Conservation (phyloP, 2,888 invertebrate species). For the Eilema griseolum region DNA sequence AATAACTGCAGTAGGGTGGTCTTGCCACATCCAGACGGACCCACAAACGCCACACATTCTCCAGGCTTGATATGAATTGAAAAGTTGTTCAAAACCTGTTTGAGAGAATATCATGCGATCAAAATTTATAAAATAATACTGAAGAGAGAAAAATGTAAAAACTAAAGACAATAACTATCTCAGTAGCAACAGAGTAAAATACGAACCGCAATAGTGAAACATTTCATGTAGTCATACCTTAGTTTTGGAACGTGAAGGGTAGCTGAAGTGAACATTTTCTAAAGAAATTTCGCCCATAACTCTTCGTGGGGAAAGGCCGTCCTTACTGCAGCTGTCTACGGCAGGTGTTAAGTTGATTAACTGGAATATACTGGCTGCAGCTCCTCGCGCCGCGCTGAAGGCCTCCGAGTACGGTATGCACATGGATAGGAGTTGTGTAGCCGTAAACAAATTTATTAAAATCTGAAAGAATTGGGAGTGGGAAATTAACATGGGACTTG, state of each 20-base stretch:
- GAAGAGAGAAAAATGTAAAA: no score
- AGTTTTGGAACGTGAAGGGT: slow-evolving; percentile 92
- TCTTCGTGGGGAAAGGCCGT: slow-evolving; percentile 86
- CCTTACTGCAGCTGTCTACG: slow-evolving; percentile 89
- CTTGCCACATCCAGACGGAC: slow-evolving; percentile 93
- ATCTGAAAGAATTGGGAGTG: slow-evolving; percentile 76
- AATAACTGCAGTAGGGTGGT: slow-evolving; percentile 92
- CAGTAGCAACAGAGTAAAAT: no score
- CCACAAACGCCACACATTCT: slow-evolving; percentile 92
- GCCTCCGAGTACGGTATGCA: slow-evolving; percentile 92
- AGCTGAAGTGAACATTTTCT: slow-evolving; percentile 90
- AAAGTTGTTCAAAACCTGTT: slow-evolving; percentile 89
- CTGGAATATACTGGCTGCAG: slow-evolving; percentile 90
- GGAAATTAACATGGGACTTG: neutral
- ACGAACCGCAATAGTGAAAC: no score
- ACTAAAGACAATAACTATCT: no score
- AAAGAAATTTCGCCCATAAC: slow-evolving; percentile 90
- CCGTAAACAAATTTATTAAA: no score
- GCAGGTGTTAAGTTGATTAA: slow-evolving; percentile 90
- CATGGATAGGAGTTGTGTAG: slow-evolving; percentile 92
- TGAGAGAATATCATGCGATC: neutral
- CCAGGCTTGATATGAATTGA: no score
- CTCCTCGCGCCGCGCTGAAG: slow-evolving; percentile 90
- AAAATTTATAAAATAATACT: no score
- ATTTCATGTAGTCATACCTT: slow-evolving; percentile 67